These are phyloP conservation scores for Chalcis sispes DNA, from an alignment of 2,888 invertebrate genomes.

Conservation along the genomic window DNA sequence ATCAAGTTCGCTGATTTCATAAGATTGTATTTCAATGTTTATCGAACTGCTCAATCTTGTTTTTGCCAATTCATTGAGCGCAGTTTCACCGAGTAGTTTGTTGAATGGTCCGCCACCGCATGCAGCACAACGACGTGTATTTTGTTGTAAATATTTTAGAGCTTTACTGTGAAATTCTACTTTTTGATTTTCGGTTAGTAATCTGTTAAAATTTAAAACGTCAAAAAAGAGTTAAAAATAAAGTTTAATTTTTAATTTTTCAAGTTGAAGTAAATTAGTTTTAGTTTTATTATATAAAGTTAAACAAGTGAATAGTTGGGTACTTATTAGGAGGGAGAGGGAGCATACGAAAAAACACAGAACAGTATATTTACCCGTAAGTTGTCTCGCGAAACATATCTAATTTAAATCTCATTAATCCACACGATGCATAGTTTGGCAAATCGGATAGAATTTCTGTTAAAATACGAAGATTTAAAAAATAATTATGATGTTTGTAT, in stretches of 20 bases:
- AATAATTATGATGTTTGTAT: background rate
- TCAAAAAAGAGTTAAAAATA: too few relatives aligned
- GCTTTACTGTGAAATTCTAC: slow-evolving; percentile 80
- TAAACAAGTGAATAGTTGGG: too few relatives aligned
- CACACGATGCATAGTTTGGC: slow-evolving; percentile 81
- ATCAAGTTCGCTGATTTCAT: background rate
- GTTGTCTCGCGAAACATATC: slow-evolving; percentile 79
- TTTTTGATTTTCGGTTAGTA: slow-evolving; percentile 81
- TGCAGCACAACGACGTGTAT: slow-evolving; percentile 78
- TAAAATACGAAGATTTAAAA: slow-evolving; percentile 54
- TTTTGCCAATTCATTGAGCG: slow-evolving; percentile 12
- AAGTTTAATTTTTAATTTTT: too few relatives aligned
- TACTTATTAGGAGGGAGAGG: too few relatives aligned
- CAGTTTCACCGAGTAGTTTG: slow-evolving; percentile 75
- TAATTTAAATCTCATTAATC: slow-evolving; percentile 80
- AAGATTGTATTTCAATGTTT: background rate
- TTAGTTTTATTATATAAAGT: too few relatives aligned
- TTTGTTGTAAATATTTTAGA: slow-evolving; percentile 79
- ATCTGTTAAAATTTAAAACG: slow-evolving; percentile 64
- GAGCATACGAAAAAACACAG: too few relatives aligned
- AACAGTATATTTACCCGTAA: too few relatives aligned
- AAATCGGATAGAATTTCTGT: slow-evolving; percentile 78
- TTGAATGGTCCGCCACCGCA: slow-evolving; percentile 80
- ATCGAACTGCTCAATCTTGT: slow-evolving; percentile 14
- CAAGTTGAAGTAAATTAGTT: too few relatives aligned